phyloP scores from a whole-genome alignment of 2,797 vertebrate species.

The Myripristis jacobus region DNA sequence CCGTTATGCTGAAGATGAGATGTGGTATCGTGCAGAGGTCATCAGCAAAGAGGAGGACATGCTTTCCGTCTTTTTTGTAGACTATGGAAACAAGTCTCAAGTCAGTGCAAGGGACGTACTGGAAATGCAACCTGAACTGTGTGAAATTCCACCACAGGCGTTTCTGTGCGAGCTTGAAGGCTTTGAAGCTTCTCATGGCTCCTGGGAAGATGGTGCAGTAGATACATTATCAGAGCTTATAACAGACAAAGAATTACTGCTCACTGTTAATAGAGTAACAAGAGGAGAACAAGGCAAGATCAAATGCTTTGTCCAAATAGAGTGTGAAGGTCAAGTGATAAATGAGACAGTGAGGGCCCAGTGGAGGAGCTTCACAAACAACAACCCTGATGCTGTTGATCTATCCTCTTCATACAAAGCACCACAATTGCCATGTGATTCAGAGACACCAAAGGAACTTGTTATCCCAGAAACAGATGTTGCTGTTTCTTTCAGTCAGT shows the following conservation, averaged over 20 bases:
- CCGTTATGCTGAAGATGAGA: conserved; percentile 83
- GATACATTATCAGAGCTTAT: conserved; percentile 82
- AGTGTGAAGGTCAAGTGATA: conserved; percentile 81
- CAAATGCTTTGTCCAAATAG: conserved; percentile 82
- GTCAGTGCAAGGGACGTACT: conserved; percentile 78
- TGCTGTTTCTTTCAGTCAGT: not conserved
- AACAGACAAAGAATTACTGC: conserved; percentile 80
- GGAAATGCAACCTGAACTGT: conserved; percentile 81
- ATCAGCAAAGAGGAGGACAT: conserved; percentile 64
- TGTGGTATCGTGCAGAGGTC: conserved; percentile 90
- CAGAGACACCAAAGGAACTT: conserved; percentile 9
- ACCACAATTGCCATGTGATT: conserved; percentile 5
- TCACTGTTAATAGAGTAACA: conserved; percentile 80
- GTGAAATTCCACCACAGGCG: conserved; percentile 84
- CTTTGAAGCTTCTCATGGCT: conserved; percentile 82
- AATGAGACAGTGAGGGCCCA: conserved; percentile 85
- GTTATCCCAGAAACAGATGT: conserved; percentile 8
- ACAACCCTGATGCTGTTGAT: conserved; percentile 12
- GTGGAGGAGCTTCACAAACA: conserved; percentile 65
- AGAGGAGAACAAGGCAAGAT: conserved; percentile 54
- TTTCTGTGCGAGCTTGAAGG: conserved; percentile 90
- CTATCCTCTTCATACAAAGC: not conserved
- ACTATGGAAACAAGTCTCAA: conserved; percentile 89
- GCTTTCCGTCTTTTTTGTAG: conserved; percentile 85
- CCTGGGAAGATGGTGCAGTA: conserved; percentile 82